Percentiles rank a stretch among this genome's conserved stretches.
phyloP scores from a whole-genome alignment of 2,888 invertebrate species.

The Brachypalpus laphriformis region DNA sequence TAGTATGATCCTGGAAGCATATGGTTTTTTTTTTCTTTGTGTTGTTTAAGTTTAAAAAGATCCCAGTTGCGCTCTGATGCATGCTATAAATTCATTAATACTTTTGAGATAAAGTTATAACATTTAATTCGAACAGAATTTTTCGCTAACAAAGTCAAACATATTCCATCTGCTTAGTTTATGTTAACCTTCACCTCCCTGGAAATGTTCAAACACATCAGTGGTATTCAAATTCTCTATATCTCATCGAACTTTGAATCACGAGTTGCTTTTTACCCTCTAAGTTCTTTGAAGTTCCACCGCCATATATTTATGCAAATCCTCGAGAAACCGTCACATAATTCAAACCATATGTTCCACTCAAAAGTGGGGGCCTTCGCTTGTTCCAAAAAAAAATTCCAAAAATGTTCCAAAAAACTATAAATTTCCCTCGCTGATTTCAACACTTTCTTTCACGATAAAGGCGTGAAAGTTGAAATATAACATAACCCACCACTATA shows the following conservation, averaged over 20 bases:
- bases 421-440: slow-evolving; percentile 30
- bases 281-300: slow-evolving; percentile 52
- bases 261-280: background rate
- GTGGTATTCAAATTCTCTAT: background rate
- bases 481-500: slow-evolving; percentile 52
- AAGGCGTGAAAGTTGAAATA: slow-evolving; percentile 60
- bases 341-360: slow-evolving; percentile 58
- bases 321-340: slow-evolving; percentile 26
- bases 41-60: no score
- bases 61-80: no score
- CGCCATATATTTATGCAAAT: slow-evolving; percentile 41
- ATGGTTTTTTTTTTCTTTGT: no score
- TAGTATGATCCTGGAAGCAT: no score
- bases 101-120: no score
- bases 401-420: slow-evolving; percentile 17
- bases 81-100: no score
- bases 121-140: no score
- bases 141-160: background rate
- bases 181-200: background rate
- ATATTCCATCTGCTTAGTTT: background rate
- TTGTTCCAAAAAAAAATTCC: slow-evolving; percentile 10
- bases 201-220: background rate
- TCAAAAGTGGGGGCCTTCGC: slow-evolving; percentile 46
- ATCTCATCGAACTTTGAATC: slow-evolving; percentile 21
- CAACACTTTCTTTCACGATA: slow-evolving; percentile 54